Evolutionary conservation across 2,888 invertebrate genomes (phyloP).

Genomic region (Eucera pruinosa): DNA sequence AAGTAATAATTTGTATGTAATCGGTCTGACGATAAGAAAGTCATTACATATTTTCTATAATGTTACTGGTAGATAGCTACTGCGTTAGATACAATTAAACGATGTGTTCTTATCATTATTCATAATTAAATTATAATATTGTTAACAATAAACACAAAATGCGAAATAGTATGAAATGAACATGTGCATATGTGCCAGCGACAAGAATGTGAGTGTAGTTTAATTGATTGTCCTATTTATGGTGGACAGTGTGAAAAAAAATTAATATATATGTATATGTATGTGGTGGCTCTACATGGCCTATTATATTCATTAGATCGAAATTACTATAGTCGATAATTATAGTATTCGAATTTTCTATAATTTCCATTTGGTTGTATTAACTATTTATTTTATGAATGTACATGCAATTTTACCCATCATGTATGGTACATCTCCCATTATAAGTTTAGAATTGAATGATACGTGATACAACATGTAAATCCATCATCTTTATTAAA

Average conservation of each 20-base stretch:
- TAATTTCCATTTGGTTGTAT: constrained; percentile 53
- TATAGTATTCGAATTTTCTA: constrained; percentile 56
- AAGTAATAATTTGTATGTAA: constrained; percentile 66
- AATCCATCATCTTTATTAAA: constrained; percentile 73
- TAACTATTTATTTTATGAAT: constrained; percentile 59
- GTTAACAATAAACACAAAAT: constrained; percentile 54
- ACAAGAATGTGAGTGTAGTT: constrained; percentile 39
- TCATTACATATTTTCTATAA: constrained; percentile 78
- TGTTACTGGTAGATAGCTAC: constrained; percentile 74
- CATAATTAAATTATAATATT: constrained; percentile 67
- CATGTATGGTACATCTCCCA: constrained; percentile 31
- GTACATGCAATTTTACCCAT: constrained; percentile 45
- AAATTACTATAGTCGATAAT: constrained; percentile 51
- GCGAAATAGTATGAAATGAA: constrained; percentile 42
- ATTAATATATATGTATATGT: constrained; percentile 58
- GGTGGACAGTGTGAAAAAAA: constrained; percentile 42
- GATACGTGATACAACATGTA: constrained; percentile 56
- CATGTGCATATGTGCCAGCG: constrained; percentile 38
- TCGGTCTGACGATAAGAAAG: constrained; percentile 67
- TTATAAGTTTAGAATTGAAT: constrained; percentile 52
- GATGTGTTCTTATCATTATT: constrained; percentile 78
- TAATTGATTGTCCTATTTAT: constrained; percentile 46
- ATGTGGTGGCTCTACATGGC: constrained; percentile 70
- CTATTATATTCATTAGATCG: constrained; percentile 66
- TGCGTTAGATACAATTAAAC: constrained; percentile 74